Percentiles rank a stretch among this genome's conserved stretches.
Conservation (phyloP, 2,888 invertebrate genomes). For the Andrena minutula region DNA sequence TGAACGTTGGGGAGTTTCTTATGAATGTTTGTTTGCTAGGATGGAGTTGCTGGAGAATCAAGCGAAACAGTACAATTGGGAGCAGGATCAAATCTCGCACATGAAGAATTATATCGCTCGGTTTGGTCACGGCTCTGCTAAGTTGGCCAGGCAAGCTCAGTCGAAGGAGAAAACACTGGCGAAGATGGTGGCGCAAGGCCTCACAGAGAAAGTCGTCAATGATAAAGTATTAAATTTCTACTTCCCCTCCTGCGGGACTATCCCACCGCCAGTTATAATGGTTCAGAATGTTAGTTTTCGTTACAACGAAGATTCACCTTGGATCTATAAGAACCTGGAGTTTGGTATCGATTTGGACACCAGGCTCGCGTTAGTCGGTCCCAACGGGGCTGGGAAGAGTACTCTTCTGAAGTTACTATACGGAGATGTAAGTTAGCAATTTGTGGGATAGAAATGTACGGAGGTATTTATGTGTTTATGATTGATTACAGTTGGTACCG, state of each 20-base stretch:
- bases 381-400: constrained; percentile 99
- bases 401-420: constrained; percentile 98
- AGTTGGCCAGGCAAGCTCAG: constrained; percentile 99
- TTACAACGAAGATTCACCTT: constrained; percentile 94
- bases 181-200: constrained; percentile 99
- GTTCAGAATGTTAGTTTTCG: constrained; percentile 98
- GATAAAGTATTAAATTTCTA: constrained; percentile 98
- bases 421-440: constrained; percentile 91
- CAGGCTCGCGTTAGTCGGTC: constrained; percentile 96
- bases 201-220: constrained; percentile 96
- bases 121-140: constrained; percentile 99
- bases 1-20: neutral
- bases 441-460: neutral
- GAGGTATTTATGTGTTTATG: neutral
- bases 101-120: constrained; percentile 99
- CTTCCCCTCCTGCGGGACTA: constrained; percentile 96
- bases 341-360: constrained; percentile 99
- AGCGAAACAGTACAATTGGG: constrained; percentile 99
- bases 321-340: constrained; percentile 98
- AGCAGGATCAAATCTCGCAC: constrained; percentile 99
- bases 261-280: constrained; percentile 99
- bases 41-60: constrained; percentile 98
- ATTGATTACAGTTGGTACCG: constrained; percentile 90
- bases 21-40: constrained; percentile 81
- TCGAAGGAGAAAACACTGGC: constrained; percentile 99